Conservation (phyloP, 1,140 invertebrate species). For the Bombus affinis region DNA sequence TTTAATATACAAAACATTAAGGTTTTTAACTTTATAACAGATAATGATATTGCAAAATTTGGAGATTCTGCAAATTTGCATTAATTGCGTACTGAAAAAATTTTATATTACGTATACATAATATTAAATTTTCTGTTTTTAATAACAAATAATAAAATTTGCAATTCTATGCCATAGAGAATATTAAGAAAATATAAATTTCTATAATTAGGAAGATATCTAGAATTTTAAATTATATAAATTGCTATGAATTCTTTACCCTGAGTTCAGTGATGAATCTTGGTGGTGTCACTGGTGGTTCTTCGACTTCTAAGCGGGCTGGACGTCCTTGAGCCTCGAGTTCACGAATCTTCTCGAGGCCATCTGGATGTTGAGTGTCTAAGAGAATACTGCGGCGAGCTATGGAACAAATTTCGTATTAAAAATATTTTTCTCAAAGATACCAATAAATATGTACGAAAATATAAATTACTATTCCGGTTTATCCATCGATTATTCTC, state of each 20-base stretch:
- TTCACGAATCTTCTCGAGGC: slow-evolving; percentile 94
- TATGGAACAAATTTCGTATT: slow-evolving; percentile 69
- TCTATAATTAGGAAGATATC: no score
- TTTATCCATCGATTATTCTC: background rate
- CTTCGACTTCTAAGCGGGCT: slow-evolving; percentile 90
- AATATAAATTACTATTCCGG: slow-evolving; percentile 19
- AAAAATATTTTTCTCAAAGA: background rate
- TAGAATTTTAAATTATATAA: background rate
- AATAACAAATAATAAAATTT: no score
- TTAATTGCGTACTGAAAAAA: background rate
- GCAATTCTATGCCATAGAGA: background rate
- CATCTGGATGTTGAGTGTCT: slow-evolving; percentile 96
- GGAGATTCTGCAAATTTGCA: background rate
- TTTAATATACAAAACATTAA: background rate
- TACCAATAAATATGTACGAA: background rate
- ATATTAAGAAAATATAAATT: background rate
- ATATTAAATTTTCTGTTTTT: no score
- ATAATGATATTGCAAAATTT: background rate
- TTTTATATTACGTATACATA: no score
- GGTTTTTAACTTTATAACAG: background rate
- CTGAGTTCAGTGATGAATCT: slow-evolving; percentile 90
- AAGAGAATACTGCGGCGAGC: slow-evolving; percentile 92
- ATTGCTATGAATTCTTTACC: slow-evolving; percentile 70
- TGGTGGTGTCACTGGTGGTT: slow-evolving; percentile 90
- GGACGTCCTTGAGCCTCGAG: slow-evolving; percentile 92